phyloP scores from a whole-genome alignment of 2,113 vertebrate genomes.

The Pongo pygmaeus region DNA sequence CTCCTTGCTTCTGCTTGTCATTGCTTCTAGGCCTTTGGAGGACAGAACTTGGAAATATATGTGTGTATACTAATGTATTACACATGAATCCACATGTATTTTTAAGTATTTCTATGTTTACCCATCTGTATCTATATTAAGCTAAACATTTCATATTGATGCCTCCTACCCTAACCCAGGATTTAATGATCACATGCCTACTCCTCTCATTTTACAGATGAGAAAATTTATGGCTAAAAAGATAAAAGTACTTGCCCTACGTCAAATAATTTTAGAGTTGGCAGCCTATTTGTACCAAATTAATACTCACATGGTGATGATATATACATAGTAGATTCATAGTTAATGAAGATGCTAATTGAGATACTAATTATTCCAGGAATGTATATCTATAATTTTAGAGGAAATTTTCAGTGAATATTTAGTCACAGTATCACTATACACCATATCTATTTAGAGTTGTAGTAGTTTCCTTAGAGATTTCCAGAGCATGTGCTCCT shows the following conservation, averaged over 20 bases:
- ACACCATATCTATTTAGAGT: not conserved
- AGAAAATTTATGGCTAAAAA: conserved; percentile 2
- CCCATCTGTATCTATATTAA: not conserved
- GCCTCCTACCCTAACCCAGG: not conserved
- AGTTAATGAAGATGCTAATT: no score
- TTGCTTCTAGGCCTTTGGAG: not conserved
- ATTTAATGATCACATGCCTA: not conserved
- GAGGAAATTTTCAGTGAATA: not conserved
- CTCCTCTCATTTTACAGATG: not conserved
- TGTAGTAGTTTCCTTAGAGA: not conserved
- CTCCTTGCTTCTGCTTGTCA: not conserved
- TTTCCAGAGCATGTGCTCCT: not conserved
- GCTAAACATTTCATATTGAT: not conserved
- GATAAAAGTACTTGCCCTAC: not conserved
- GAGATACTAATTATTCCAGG: not conserved
- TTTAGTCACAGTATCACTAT: not conserved
- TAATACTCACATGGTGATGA: not conserved
- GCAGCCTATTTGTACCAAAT: not conserved
- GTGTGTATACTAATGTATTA: not conserved
- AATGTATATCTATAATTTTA: not conserved
- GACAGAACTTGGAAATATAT: not conserved
- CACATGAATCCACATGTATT: not conserved
- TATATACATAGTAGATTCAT: not conserved
- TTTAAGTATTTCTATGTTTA: not conserved
- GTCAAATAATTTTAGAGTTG: not conserved